A percentile compares a stretch with the other conserved stretches of the same genome.
phyloP scores from a whole-genome alignment of 2,113 vertebrate species.

The Budorcas taxicolor region DNA sequence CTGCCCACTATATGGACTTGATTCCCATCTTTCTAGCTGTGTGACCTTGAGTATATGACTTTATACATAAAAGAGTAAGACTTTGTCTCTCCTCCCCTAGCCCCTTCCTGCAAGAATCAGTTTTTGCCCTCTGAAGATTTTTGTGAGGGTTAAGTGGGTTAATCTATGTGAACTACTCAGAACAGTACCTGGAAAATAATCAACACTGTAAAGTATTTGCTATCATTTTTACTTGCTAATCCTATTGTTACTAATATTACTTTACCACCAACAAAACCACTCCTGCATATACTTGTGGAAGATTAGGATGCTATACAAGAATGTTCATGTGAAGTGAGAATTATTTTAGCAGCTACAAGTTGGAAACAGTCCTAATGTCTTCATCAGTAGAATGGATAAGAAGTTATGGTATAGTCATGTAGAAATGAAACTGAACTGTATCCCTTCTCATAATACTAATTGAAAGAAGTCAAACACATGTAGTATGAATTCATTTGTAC shows the following conservation, averaged over 20 bases:
- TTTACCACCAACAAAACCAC: background rate
- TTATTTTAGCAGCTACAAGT: background rate
- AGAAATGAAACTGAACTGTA: background rate
- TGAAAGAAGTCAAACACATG: background rate
- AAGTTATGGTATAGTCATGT: background rate
- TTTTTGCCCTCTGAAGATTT: background rate
- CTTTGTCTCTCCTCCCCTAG: background rate
- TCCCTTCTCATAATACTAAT: background rate
- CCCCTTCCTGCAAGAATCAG: background rate
- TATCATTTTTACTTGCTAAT: background rate
- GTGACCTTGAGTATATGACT: background rate
- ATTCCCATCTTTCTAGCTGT: background rate
- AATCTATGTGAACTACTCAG: background rate
- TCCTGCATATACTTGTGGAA: background rate
- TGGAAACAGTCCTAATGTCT: background rate
- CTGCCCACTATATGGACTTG: background rate
- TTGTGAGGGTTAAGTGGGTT: background rate
- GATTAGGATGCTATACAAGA: background rate
- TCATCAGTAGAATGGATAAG: background rate
- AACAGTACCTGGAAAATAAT: background rate
- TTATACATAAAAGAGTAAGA: background rate
- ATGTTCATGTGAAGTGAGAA: background rate
- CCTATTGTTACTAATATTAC: background rate
- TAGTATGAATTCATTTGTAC: background rate
- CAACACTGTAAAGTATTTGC: background rate